Conservation (phyloP, 2,113 vertebrate species). For the Hemibagrus wyckioides region DNA sequence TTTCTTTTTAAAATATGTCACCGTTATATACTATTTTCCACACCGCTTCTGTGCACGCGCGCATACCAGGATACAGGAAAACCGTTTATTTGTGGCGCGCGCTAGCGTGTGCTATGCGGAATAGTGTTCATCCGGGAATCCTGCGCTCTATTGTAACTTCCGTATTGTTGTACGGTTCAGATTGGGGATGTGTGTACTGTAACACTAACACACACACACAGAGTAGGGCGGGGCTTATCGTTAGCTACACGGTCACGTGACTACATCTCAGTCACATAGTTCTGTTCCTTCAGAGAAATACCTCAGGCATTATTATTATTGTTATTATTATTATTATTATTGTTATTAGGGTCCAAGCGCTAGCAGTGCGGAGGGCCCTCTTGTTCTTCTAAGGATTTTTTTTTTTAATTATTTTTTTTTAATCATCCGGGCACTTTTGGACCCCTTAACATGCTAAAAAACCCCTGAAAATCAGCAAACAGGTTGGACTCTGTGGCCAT, state of each 20-base stretch:
- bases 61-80: too few species aligned
- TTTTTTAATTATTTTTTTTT: background rate
- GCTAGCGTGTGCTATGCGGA: background rate
- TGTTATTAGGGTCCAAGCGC: too few species aligned
- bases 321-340: too few species aligned
- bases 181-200: background rate
- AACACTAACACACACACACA: too few species aligned
- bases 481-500: too few species aligned
- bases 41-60: background rate
- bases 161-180: background rate
- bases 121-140: background rate
- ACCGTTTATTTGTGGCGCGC: background rate
- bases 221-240: background rate
- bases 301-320: too few species aligned
- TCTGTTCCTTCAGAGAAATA: background rate
- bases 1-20: background rate
- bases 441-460: too few species aligned
- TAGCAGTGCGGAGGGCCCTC: too few species aligned
- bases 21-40: background rate
- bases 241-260: background rate
- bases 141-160: background rate
- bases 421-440: too few species aligned
- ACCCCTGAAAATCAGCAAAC: too few species aligned
- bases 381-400: too few species aligned
- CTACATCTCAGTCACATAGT: background rate